A percentile compares a stretch with the other conserved stretches of the same genome.
These are phyloP conservation scores for Potamarius usumacintae DNA, from an alignment of 2,113 vertebrate genomes.

Conservation along the genomic window DNA sequence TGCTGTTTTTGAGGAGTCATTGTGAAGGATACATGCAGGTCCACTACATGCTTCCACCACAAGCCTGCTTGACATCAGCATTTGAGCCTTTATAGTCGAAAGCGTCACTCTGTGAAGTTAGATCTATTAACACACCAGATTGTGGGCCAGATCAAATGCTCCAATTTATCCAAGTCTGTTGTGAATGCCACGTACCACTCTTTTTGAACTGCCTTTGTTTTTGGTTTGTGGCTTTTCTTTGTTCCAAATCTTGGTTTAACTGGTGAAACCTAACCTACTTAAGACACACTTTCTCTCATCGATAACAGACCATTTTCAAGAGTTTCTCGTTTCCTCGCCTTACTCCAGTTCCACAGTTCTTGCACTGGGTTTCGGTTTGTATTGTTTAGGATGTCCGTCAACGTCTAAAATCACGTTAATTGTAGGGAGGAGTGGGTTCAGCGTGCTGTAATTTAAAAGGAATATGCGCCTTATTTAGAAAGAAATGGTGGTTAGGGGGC, in stretches of 20 bases:
- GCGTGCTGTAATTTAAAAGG: constrained; percentile 75
- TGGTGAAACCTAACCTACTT: constrained; percentile 24
- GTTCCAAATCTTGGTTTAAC: constrained; percentile 3
- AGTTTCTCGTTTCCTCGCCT: neutral
- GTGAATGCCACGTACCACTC: constrained; percentile 28
- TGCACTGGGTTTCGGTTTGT: constrained; percentile 51
- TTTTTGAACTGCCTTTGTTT: constrained; percentile 27
- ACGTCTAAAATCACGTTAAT: constrained; percentile 68
- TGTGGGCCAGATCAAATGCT: constrained; percentile 9
- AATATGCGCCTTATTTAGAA: constrained; percentile 76
- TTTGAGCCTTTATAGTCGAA: neutral
- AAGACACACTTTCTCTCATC: constrained; percentile 9
- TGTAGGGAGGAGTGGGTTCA: constrained; percentile 73
- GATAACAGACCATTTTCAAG: constrained; percentile 28
- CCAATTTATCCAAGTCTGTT: constrained; percentile 7
- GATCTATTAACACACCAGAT: constrained; percentile 30
- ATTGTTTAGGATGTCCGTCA: constrained; percentile 66
- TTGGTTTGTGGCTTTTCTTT: constrained; percentile 25
- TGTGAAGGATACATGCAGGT: constrained; percentile 1
- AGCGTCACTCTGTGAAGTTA: constrained; percentile 1
- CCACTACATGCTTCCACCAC: constrained; percentile 12
- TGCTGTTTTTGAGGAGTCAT: neutral
- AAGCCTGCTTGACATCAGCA: neutral
- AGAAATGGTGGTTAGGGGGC: constrained; percentile 70
- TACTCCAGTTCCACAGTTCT: neutral